A percentile compares a stretch with the other conserved stretches of the same genome.
phyloP scores from a whole-genome alignment of 2,888 invertebrate genomes.

The Zonitis immaculata region DNA sequence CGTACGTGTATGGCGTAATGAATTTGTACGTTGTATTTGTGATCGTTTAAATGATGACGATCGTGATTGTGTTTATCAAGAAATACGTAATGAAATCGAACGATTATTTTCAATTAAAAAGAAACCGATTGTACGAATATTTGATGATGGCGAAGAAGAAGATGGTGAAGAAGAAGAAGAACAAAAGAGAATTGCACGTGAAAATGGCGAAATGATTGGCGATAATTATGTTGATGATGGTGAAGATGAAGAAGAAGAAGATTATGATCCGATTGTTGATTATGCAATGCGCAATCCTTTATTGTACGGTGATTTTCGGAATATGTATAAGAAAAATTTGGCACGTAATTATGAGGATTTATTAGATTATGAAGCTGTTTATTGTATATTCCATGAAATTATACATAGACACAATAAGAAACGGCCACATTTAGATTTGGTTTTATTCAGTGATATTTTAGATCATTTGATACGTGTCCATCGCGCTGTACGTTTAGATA shows the following conservation, averaged over 20 bases:
- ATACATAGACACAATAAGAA: slow-evolving; percentile 74
- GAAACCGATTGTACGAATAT: no score
- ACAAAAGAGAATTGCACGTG: no score
- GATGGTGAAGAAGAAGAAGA: no score
- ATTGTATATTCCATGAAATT: slow-evolving; percentile 83
- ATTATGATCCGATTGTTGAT: slow-evolving; percentile 52
- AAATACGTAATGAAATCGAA: slow-evolving; percentile 60
- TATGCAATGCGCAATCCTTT: slow-evolving; percentile 77
- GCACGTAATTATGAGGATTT: slow-evolving; percentile 79
- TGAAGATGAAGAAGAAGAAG: no score
- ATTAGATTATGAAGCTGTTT: slow-evolving; percentile 85
- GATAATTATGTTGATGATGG: no score
- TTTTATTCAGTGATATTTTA: slow-evolving; percentile 86
- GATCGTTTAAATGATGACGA: slow-evolving; percentile 73
- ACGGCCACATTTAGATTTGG: slow-evolving; percentile 63
- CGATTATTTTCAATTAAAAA: no score
- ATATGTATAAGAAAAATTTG: slow-evolving; percentile 74
- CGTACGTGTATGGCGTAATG: slow-evolving; percentile 86
- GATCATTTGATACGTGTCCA: slow-evolving; percentile 88
- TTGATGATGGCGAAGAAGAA: slow-evolving; percentile 43
- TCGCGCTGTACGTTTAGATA: slow-evolving; percentile 74
- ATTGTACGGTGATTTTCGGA: slow-evolving; percentile 83
- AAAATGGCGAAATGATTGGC: no score
- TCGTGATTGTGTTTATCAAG: slow-evolving; percentile 56
- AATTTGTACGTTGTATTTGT: slow-evolving; percentile 80